Evolutionary conservation across 2,113 vertebrate genomes (phyloP), one percentile per base, ranked within the genome.

Genomic region (Cromileptes altivelis): DNA sequence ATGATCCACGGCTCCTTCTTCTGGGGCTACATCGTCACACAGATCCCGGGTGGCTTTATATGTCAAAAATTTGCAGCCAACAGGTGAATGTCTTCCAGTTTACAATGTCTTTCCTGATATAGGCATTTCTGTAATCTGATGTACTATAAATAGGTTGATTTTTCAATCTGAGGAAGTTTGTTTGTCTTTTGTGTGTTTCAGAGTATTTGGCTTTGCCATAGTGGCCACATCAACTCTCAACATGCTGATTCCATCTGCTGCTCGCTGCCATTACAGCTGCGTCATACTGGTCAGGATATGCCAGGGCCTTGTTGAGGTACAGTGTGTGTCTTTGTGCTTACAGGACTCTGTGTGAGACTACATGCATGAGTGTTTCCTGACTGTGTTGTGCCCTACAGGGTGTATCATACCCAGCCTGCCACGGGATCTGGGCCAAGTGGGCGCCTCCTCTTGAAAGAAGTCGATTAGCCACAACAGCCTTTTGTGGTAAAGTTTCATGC

Each of bases 1-100:
- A 97, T 98, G 96, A 98, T 98, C 73, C 97, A 98, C 1, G 97
- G 97, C 72, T 98, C 97, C 71, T 98, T 98, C 92, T 98, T 98
- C 94, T 98, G 97, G 97, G 97, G 97, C 70, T 98, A 98, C 90
- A 98, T 98, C 21, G 97, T 98, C 84, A 98, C 97, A 33, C 97
- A 98, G 90, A 98, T 98, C 89, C 97, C 97, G 0, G 97, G 97
- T 55, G 97, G 97, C 47, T 98, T 97, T 92, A 98, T 98, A 91
- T 96, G 96, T 93, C 97, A 96, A 90, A 98, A 96, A 90, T 98
- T 98, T 91, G 97, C 97, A 80, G 97, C 97, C 86, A 98, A 97
- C 93, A 97, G 97, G 97, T 98, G 85, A 89, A 49, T 49, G 2
- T 61, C 30, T 70, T 49, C 25, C 21, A 8, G 64, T 62, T 47